Base-by-base conservation (phyloP, 2,113 vertebrate genomes). In the Ranitomeya variabilis region DNA sequence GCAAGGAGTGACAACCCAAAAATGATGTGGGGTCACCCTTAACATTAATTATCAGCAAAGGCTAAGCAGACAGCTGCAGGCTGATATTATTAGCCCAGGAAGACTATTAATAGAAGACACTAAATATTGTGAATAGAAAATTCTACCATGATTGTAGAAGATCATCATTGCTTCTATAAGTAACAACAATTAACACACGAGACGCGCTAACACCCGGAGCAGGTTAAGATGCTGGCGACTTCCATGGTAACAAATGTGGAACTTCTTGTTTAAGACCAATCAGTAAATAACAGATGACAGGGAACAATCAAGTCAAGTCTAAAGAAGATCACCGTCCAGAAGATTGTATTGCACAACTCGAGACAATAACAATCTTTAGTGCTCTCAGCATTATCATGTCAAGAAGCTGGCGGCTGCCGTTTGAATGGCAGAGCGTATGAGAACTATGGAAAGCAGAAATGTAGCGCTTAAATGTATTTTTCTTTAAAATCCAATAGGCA, bases 231-330 rank as follows among this genome's bases (percentile, higher is more conserved):
- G 93, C 91, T 90, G 85, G 92, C 91, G 91, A 93, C 90, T 55
- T 85, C 93, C 92, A 94, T 92, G 93, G 93, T 92, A 94, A 94
- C 93, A 31, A 82, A 85, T 89, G 87, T 90, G 90, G 91, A 89
- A 59, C 52, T 2, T 62, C 0, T 0, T 85, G 8, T 7, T 80
- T 86, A 80, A 92, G 91, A 91, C 92, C 91, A 79, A 86, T 66
- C 1, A 0, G 90, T 90, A 90, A 87, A 66, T 90, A 93, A 86
- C 92, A 92, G 90, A 92, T 85, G 90, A 85, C 83, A 59, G 45
- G 12, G 76, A 78, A 54, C 51, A n/a, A 57, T 79, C 52, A 57
- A 92, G 89, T 90, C 64, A 88, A 90, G 89, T 86, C 90, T 83
- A 90, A 90, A 86, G 91, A 55, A 31, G 37, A 45, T 45, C 51